Evolutionary conservation across 1,140 invertebrate genomes (phyloP), one percentile per base, ranked within the genome.

Genomic region (Drosophila elegans): DNA sequence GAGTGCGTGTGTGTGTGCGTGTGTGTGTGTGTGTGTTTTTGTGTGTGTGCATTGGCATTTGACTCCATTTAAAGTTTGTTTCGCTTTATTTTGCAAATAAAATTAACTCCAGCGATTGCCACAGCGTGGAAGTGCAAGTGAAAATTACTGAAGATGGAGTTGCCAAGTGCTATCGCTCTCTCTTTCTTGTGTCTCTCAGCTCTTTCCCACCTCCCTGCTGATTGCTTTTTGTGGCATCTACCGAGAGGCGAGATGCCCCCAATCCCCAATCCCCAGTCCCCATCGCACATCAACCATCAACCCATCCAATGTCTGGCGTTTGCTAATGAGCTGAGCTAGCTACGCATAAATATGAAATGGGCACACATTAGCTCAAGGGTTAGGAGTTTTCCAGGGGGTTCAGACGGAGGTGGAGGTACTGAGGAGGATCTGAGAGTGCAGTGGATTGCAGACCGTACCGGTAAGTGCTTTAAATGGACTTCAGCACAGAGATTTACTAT

Each of bases 81-180:
- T 88, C 84, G 80, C 83, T 89, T 88, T 89, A 89, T 89, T 89
- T 89, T 89, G 85, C 84, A 89, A 89, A 89, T 89, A 89, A 89
- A 89, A 89, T 89, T 89, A 89, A 90, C 84, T 89, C 80, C 68
- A 76, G 60, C 78, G 75, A 67, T 49, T 52, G 64, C 64, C 61
- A 39, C 53, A 32, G 62, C 55, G 12, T 60, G 52, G 38, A 64
- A 68, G 75, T 66, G 68, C 67, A 89, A 89, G 84, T 89, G 84
- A 86, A 86, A 62, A 79, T 78, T 73, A 63, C 76, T 57, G 57
- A 16, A 63, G 59, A 62, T 85, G 81, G 54, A 71, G 74, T 85
- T 84, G 73, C 81, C 81, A 80, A 84, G 74, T 80, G 68, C 62
- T 57, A 21, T 36, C 9, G 27, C 46, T 59, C 32, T 62, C 51